Evolutionary conservation across 1,140 invertebrate genomes (phyloP), one percentile per base, ranked within the genome.

Genomic region (Listronotus oregonensis): DNA sequence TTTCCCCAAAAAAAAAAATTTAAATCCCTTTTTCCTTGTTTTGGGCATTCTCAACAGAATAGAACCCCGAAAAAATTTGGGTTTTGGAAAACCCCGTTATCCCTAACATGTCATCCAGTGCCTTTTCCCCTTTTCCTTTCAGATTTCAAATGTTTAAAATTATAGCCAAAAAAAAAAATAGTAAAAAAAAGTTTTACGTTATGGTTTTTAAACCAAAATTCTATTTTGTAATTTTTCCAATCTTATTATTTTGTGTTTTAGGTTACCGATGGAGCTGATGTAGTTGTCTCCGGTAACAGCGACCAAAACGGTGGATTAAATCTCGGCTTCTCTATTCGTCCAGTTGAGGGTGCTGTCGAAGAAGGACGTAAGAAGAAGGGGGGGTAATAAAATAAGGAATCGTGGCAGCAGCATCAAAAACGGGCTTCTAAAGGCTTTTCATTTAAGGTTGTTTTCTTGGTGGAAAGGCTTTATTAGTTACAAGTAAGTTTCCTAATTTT

Each of bases 381-480:
- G 1, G n/a, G 87, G 91, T 89, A 46, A 46, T 78, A 87, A 91
- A 73, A 84, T 92, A 78, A 87, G 88, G 88, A 0, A 77, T 93
- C 37, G 77, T 93, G 5, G 90, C 90, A 3, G 87, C 90, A 6
- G 89, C 87, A 82, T 92, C 78, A 93, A 93, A 75, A 85, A 91
- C 18, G 91, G 89, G 72, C 82, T 93, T 47, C 84, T 93, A 8
- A 91, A 89, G 32, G 89, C 89, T 39, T 71, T 93, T 86, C 90
- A 1, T 89, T 93, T 76, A 93, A 93, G 71, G 91, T 87, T 8
- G 88, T 89, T n/a, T 78, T 93, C 4, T 83, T 93, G 31, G 90
- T 92, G 90, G 90, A 69, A 93, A 93, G 80, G 91, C 91, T 27
- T 82, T 93, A 0, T 84, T 93, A 0, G 85, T 93, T 7, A 90